A percentile compares a stretch with the other conserved stretches of the same genome.
These are phyloP conservation scores for Bagarius yarrelli DNA, from an alignment of 2,113 vertebrate genomes.

Conservation along the genomic window DNA sequence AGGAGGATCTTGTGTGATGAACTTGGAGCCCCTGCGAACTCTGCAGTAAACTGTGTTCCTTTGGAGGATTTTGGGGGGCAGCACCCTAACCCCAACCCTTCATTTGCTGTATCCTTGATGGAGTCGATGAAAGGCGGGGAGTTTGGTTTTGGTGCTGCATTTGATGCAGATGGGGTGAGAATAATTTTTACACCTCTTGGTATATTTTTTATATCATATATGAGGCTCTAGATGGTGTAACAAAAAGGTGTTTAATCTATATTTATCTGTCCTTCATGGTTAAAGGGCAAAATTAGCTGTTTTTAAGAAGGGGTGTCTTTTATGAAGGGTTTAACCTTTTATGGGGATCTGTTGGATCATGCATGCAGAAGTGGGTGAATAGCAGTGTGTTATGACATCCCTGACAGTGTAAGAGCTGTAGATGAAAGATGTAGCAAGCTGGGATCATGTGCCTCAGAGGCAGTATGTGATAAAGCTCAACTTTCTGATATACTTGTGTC, in stretches of 20 bases:
- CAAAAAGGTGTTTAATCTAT: not conserved
- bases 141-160: constrained; percentile 94
- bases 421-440: not conserved
- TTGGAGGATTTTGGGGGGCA: constrained; percentile 96
- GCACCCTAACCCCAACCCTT: constrained; percentile 90
- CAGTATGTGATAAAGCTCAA: not conserved
- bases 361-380: not conserved
- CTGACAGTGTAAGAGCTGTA: not conserved
- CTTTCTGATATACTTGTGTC: too few species aligned
- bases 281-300: not conserved
- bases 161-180: constrained; percentile 95
- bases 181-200: not conserved
- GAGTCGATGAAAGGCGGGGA: constrained; percentile 97
- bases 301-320: not conserved
- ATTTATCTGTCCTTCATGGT: not conserved
- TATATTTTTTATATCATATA: too few species aligned
- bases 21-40: constrained; percentile 93
- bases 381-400: not conserved
- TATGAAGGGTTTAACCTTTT: not conserved
- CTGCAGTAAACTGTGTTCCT: constrained; percentile 92
- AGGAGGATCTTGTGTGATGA: constrained; percentile 94
- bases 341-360: not conserved
- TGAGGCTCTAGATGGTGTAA: not conserved
- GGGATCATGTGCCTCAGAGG: not conserved
- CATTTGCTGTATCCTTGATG: constrained; percentile 84